phyloP scores from a whole-genome alignment of 2,888 invertebrate genomes.

The Pristionchus entomophagus region DNA sequence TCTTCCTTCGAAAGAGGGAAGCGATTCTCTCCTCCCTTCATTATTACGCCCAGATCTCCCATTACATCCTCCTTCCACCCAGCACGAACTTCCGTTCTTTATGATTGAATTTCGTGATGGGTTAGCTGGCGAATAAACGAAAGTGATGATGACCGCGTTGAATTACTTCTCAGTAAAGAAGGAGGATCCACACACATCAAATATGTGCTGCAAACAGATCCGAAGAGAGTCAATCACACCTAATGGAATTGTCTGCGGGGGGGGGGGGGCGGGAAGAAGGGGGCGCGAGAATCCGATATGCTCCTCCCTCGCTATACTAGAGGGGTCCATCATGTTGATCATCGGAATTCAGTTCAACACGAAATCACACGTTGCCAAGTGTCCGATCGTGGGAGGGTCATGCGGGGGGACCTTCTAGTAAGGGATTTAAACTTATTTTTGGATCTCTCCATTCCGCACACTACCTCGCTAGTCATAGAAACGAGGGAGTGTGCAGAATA shows the following conservation, averaged over 20 bases:
- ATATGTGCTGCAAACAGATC: constrained; percentile 12
- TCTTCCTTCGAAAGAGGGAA: neutral
- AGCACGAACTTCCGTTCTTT: constrained; percentile 38
- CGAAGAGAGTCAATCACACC: neutral
- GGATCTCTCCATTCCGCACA: too few species aligned
- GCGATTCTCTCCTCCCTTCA: neutral
- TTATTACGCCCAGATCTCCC: constrained; percentile 36
- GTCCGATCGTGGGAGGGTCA: neutral
- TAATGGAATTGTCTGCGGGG: constrained; percentile 7
- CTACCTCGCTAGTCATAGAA: too few species aligned
- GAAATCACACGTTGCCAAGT: neutral
- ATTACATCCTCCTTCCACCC: constrained; percentile 16
- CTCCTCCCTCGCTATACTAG: neutral
- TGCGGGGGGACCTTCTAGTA: neutral
- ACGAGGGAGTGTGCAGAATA: too few species aligned
- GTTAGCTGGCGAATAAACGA: constrained; percentile 38
- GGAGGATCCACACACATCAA: neutral
- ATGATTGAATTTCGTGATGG: constrained; percentile 29
- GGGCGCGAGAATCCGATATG: neutral
- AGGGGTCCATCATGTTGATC: neutral
- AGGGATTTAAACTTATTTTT: neutral
- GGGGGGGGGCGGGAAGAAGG: neutral
- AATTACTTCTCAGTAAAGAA: neutral
- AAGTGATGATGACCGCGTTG: constrained; percentile 3
- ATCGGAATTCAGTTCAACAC: neutral